Evolutionary conservation across 1,140 invertebrate species (phyloP).

Genomic region (Forficula auricularia): DNA sequence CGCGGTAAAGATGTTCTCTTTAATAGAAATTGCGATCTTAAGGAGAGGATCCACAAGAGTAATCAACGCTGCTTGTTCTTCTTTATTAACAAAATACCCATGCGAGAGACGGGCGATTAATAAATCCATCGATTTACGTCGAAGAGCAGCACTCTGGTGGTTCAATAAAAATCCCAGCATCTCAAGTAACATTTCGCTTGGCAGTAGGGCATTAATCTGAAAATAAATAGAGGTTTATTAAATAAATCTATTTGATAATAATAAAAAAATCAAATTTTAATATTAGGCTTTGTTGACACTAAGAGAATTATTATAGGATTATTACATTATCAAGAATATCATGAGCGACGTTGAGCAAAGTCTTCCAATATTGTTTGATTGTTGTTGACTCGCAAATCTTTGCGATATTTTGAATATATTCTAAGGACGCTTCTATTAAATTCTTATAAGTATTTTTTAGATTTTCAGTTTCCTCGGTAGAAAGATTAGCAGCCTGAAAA

Average conservation of each 20-base stretch:
- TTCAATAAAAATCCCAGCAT: constrained; percentile 52
- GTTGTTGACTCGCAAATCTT: constrained; percentile 36
- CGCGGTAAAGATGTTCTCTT: constrained; percentile 23
- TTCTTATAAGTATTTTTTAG: constrained; percentile 43
- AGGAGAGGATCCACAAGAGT: constrained; percentile 41
- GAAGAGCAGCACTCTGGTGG: constrained; percentile 46
- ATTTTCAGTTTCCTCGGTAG: constrained; percentile 23
- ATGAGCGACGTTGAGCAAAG: constrained; percentile 53
- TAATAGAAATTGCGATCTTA: constrained; percentile 39
- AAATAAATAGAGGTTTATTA: constrained; percentile 10
- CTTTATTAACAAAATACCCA: constrained; percentile 13
- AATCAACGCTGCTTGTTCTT: constrained; percentile 27
- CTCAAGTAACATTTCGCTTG: constrained; percentile 53
- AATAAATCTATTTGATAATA: constrained; percentile 7
- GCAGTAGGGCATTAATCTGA: constrained; percentile 51
- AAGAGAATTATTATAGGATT: no score
- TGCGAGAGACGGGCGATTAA: constrained; percentile 52
- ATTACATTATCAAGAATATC: constrained; percentile 53
- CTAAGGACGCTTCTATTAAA: constrained; percentile 45
- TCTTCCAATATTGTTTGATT: constrained; percentile 64
- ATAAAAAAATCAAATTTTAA: constrained; percentile 1
- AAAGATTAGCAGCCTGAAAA: constrained; percentile 25
- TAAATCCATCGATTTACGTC: constrained; percentile 65
- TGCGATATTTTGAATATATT: constrained; percentile 43
- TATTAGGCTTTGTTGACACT: no score